Evolutionary conservation across 1,140 invertebrate species (phyloP), one percentile per base, ranked within the genome.

Genomic region (Aphaenogaster ashmeadi): DNA sequence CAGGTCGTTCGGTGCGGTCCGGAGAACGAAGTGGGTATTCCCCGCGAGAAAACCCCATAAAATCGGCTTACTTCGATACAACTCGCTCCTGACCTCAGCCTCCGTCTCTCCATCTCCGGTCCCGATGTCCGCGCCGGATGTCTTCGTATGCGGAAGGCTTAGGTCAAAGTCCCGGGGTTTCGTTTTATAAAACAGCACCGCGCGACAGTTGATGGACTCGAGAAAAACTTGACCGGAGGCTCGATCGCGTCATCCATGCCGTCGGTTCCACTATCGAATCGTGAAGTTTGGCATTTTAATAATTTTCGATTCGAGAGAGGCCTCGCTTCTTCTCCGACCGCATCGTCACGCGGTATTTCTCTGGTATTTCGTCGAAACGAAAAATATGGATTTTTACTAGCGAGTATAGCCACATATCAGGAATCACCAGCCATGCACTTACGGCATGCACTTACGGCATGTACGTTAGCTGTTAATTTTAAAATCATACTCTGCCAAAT

Each of bases 41-140:
- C 79, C 83, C 69, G 84, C 81, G 81, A 86, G 87, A 89, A 87
- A 89, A 89, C 56, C 81, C 86, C 79, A 88, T 92, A 93, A 93
- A 94, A 94, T 93, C 92, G 91, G 92, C 92, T 93, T 94, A 94
- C 88, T 88, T 84, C 91, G 85, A 90, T 87, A 87, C 85, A 84
- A 86, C 60, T 71, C 60, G n/a, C 62, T 75, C 50, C 21, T 38
- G 41, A 75, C 56, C 18, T 21, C 38, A 27, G 72, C 56, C 54
- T 11, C 11, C 64, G 18, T 8, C 38, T 36, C 78, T 54, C 18
- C 41, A 36, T 71, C 44, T 54, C 60, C 36, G 36, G 50, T 21
- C 18, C 18, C 54, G 27, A 33, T 58, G 54, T n/a, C 52, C 50
- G 54, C 36, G n/a, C 47, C 58, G 77, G 38, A 44, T 27, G 27